Evolutionary conservation across 2,113 vertebrate species (phyloP).

Genomic region (Cercocebus atys): DNA sequence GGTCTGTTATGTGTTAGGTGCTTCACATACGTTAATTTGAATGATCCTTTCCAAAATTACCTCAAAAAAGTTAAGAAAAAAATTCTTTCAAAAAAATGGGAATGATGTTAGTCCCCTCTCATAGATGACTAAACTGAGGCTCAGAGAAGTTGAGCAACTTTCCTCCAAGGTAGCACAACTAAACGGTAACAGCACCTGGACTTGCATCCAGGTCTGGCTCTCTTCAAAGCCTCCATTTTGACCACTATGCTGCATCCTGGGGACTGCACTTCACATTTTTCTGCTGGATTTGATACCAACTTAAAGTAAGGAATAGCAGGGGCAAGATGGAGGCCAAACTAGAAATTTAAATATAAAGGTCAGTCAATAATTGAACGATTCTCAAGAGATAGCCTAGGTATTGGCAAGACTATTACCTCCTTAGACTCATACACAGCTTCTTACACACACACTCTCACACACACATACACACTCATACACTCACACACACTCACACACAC

Average conservation of each 20-base stretch:
- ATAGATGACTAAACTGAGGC: neutral
- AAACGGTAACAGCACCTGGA: neutral
- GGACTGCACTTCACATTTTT: neutral
- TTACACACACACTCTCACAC: neutral
- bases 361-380: neutral
- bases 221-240: neutral
- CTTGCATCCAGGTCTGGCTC: neutral
- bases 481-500: neutral
- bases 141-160: neutral
- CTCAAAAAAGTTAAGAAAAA: neutral
- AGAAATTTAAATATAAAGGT: neutral
- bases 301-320: neutral
- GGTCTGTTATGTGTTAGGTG: neutral
- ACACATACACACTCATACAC: neutral
- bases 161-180: neutral
- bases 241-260: neutral
- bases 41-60: neutral
- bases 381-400: neutral
- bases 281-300: neutral
- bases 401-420: slow-evolving; percentile 38
- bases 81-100: neutral
- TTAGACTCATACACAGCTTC: neutral
- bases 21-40: neutral
- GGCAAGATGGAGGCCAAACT: neutral
- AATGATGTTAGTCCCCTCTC: neutral